phyloP scores from a whole-genome alignment of 2,888 invertebrate species.

The Nemapogon koenigi region DNA sequence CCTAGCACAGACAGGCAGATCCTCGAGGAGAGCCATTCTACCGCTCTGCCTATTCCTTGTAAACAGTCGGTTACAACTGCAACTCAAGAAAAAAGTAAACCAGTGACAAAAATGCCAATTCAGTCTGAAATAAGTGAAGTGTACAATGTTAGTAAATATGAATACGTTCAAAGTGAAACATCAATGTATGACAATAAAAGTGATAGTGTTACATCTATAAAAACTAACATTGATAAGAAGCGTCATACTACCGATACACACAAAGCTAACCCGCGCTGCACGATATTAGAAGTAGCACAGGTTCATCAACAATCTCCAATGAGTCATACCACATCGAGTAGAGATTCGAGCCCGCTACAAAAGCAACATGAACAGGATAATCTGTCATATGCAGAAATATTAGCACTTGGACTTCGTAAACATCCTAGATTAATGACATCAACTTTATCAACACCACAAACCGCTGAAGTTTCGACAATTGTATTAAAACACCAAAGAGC shows the following conservation, averaged over 20 bases:
- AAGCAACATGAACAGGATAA: constrained; percentile 61
- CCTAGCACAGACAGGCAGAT: too few relatives aligned
- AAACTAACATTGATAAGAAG: constrained; percentile 22
- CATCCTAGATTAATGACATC: constrained; percentile 26
- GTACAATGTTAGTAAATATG: too few relatives aligned
- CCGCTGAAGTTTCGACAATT: constrained; percentile 22
- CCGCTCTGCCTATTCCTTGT: too few relatives aligned
- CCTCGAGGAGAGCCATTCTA: too few relatives aligned
- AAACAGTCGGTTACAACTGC: too few relatives aligned
- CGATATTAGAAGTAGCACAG: background rate
- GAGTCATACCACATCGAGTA: too few relatives aligned
- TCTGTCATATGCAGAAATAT: constrained; percentile 76
- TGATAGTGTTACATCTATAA: constrained; percentile 39
- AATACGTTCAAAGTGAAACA: too few relatives aligned
- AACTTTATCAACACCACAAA: constrained; percentile 17
- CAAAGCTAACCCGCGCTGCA: background rate
- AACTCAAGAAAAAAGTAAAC: too few relatives aligned
- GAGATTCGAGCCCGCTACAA: constrained; percentile 25
- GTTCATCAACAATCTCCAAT: background rate
- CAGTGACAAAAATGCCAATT: too few relatives aligned
- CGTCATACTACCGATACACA: background rate
- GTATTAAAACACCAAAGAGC: too few relatives aligned
- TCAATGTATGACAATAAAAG: constrained; percentile 33
- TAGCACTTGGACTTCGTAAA: constrained; percentile 68
- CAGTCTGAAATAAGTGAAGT: too few relatives aligned